These are phyloP conservation scores for Myotis brandtii DNA, from an alignment of 2,113 vertebrate species.

Conservation along the genomic window DNA sequence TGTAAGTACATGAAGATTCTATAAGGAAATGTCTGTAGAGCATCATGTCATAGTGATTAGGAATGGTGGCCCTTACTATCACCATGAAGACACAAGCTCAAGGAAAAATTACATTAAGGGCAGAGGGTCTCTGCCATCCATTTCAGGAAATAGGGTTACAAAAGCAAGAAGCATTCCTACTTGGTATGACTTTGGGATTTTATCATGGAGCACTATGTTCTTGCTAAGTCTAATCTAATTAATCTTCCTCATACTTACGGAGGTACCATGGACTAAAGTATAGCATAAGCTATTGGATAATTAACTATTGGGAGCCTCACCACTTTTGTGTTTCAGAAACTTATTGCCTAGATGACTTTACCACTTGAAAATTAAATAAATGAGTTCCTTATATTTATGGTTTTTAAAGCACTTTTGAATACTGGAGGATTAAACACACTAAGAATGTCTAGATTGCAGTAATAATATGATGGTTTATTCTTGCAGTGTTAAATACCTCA, in stretches of 20 bases:
- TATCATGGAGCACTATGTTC: background rate
- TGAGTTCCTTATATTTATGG: conserved; percentile 52
- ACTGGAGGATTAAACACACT: conserved; percentile 52
- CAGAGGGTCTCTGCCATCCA: background rate
- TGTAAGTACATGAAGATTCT: background rate
- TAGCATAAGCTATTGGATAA: background rate
- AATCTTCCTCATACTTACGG: background rate
- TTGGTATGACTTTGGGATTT: background rate
- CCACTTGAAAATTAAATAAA: conserved; percentile 50
- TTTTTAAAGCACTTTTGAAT: conserved; percentile 56
- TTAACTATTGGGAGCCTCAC: background rate
- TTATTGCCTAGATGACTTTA: conserved; percentile 9
- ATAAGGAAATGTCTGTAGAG: background rate
- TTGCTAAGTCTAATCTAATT: conserved; percentile 20
- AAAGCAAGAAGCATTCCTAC: background rate
- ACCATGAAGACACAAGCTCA: background rate
- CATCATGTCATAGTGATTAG: too few species aligned
- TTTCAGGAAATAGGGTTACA: conserved; percentile 18
- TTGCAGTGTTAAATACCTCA: conserved; percentile 65
- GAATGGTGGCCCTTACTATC: background rate
- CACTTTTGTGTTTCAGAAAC: background rate
- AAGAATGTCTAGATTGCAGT: conserved; percentile 61
- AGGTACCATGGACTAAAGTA: background rate
- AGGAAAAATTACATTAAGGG: background rate
- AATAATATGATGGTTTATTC: conserved; percentile 54